These are phyloP conservation scores for Marmota flaviventris DNA, from an alignment of 2,113 vertebrate species.

Conservation along the genomic window DNA sequence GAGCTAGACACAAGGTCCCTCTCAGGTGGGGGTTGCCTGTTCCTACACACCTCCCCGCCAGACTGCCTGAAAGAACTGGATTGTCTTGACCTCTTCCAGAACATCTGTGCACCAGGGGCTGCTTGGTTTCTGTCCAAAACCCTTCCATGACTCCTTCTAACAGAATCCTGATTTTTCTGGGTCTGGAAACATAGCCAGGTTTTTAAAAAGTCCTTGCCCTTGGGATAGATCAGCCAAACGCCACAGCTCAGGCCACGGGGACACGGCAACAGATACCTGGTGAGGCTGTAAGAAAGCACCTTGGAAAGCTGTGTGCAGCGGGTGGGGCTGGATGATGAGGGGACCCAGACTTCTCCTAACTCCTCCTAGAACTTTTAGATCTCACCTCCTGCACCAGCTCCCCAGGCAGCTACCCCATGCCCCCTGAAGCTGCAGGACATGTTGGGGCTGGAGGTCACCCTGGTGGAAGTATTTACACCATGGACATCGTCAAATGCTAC, in stretches of 20 bases:
- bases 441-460: not conserved
- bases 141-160: not conserved
- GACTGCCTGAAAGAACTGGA: too few relatives aligned
- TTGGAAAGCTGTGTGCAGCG: not conserved
- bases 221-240: not conserved
- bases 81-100: not conserved
- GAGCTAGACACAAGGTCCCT: accelerated
- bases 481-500: not conserved
- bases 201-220: not conserved
- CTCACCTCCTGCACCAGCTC: not conserved
- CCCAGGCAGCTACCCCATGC: not conserved
- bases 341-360: not conserved
- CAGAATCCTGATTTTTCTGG: not conserved
- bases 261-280: accelerated
- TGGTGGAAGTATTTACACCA: not conserved
- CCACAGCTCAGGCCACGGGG: not conserved
- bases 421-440: not conserved
- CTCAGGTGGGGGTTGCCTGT: accelerated
- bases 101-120: too few relatives aligned
- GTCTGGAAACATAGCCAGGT: not conserved
- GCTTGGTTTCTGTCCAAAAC: accelerated
- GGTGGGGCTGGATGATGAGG: too few relatives aligned
- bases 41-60: not conserved
- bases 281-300: accelerated
- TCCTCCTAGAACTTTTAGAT: not conserved